phyloP scores from a whole-genome alignment of 2,113 vertebrate species.

The Oncorhynchus masou region DNA sequence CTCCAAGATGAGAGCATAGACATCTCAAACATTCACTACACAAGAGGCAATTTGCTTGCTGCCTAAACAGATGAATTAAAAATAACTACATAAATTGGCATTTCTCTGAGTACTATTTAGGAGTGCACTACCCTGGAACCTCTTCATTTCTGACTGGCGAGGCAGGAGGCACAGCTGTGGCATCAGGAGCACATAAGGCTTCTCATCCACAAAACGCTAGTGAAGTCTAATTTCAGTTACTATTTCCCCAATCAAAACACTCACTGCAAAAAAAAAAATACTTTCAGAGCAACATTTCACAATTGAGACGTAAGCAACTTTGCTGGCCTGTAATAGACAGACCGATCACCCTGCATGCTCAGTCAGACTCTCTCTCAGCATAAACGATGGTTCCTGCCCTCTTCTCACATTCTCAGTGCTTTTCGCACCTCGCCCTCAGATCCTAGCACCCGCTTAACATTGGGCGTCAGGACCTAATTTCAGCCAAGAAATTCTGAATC shows the following conservation, averaged over 20 bases:
- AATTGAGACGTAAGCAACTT: slow-evolving; percentile 28
- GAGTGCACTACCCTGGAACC: slow-evolving; percentile 7
- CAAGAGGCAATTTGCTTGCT: slow-evolving; percentile 14
- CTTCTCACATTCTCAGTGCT: slow-evolving; percentile 55
- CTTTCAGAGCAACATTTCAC: neutral
- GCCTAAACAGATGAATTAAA: slow-evolving; percentile 18
- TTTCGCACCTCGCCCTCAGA: slow-evolving; percentile 60
- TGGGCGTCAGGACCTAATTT: slow-evolving; percentile 33
- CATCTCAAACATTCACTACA: neutral
- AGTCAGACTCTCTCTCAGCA: no score
- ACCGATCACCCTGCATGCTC: no score
- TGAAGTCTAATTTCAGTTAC: neutral
- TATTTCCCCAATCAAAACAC: neutral
- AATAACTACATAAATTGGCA: neutral
- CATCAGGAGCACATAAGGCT: neutral
- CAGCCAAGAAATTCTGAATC: slow-evolving; percentile 58
- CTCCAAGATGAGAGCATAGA: neutral
- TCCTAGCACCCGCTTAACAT: slow-evolving; percentile 57
- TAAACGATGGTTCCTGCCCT: slow-evolving; percentile 40
- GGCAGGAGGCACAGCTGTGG: neutral
- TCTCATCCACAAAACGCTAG: neutral
- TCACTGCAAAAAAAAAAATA: neutral
- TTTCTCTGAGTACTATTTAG: slow-evolving; percentile 2
- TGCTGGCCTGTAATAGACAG: neutral
- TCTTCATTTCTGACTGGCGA: slow-evolving; percentile 1